phyloP scores from a whole-genome alignment of 2,888 invertebrate genomes.

The Tetragnatha montana region DNA sequence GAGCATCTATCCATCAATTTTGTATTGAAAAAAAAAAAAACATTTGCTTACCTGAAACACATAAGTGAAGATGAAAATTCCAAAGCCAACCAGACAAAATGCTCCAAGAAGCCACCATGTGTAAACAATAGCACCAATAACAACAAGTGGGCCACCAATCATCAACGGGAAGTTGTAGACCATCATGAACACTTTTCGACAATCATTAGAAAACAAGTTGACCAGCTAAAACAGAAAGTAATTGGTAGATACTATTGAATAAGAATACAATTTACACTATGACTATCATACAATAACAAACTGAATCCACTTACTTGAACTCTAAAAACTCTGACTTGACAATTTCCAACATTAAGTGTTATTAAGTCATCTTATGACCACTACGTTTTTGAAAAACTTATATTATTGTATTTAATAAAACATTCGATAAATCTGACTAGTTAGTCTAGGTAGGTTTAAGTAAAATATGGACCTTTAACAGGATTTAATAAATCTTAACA shows the following conservation, averaged over 20 bases:
- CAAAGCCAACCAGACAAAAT: conserved; percentile 79
- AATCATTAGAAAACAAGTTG: conserved; percentile 80
- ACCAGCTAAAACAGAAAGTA: conserved; percentile 78
- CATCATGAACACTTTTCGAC: conserved; percentile 79
- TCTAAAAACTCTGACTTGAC: too few species aligned
- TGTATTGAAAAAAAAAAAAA: conserved; percentile 36
- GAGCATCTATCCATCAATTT: background rate
- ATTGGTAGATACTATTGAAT: background rate
- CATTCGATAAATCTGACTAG: too few species aligned
- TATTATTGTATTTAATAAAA: too few species aligned
- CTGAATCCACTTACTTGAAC: too few species aligned
- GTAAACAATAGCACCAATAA: conserved; percentile 78
- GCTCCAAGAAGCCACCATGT: conserved; percentile 79
- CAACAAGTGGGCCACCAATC: conserved; percentile 79
- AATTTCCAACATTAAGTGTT: too few species aligned
- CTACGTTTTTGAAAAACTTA: too few species aligned
- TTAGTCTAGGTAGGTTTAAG: too few species aligned
- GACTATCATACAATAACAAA: too few species aligned
- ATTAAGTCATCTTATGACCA: too few species aligned
- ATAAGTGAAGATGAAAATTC: conserved; percentile 79
- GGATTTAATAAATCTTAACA: too few species aligned
- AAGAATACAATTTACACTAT: background rate
- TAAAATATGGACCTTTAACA: too few species aligned
- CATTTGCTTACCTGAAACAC: conserved; percentile 78
- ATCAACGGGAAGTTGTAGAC: conserved; percentile 79